Conservation (phyloP, 2,888 invertebrate genomes). For the Chrysolina americana region DNA sequence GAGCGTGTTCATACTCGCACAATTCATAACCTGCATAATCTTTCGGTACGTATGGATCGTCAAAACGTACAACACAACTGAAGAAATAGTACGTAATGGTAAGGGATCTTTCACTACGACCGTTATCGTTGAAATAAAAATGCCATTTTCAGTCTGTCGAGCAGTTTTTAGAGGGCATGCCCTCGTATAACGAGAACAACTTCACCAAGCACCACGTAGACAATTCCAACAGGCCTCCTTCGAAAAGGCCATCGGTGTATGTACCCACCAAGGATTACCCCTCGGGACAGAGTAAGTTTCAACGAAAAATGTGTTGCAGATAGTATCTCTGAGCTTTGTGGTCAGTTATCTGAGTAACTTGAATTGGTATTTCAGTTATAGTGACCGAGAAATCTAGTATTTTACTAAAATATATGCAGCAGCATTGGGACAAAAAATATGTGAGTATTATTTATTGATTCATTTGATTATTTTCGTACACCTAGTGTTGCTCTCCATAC, state of each 20-base stretch:
- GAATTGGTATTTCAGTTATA: conserved; percentile 79
- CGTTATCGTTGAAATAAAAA: conserved; percentile 1
- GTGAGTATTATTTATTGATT: conserved; percentile 28
- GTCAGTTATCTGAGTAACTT: no score
- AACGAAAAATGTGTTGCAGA: background rate
- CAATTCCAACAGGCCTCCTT: conserved; percentile 84
- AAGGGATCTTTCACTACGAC: background rate
- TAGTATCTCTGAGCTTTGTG: background rate
- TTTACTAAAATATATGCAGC: conserved; percentile 91
- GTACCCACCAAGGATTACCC: conserved; percentile 94
- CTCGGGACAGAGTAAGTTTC: conserved; percentile 87
- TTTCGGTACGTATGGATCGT: background rate
- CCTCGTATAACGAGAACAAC: conserved; percentile 91
- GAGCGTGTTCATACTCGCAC: no score
- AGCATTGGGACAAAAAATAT: conserved; percentile 94
- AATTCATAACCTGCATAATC: background rate
- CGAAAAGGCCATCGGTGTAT: conserved; percentile 92
- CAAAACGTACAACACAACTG: background rate
- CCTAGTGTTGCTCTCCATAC: no score
- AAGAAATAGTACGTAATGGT: background rate
- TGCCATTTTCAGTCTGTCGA: conserved; percentile 80
- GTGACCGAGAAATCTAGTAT: conserved; percentile 97
- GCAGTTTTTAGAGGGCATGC: conserved; percentile 92
- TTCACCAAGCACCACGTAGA: conserved; percentile 93
- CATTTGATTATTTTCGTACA: background rate